Percentiles rank a stretch among this genome's conserved stretches.
These are phyloP conservation scores for Drosophila pectinifera DNA, from an alignment of 1,140 invertebrate species.

Conservation along the genomic window DNA sequence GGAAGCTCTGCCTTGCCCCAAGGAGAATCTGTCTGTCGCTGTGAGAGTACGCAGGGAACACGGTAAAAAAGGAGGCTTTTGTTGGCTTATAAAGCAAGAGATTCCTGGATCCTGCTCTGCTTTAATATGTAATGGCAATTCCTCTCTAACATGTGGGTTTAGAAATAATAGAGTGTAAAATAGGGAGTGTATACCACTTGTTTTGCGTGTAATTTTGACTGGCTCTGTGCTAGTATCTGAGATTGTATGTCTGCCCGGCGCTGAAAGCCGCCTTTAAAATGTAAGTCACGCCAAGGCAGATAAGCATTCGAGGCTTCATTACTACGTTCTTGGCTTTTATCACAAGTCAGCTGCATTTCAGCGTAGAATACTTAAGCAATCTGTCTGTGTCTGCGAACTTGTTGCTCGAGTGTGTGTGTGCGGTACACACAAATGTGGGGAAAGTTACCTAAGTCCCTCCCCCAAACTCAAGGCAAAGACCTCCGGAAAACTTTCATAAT, in stretches of 20 bases:
- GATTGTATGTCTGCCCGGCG: slow-evolving; percentile 15
- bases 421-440: background rate
- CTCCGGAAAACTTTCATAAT: slow-evolving; percentile 71
- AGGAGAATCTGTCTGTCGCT: slow-evolving; percentile 40
- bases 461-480: slow-evolving; percentile 45
- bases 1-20: slow-evolving; percentile 56
- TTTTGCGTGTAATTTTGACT: background rate
- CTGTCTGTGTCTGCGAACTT: slow-evolving; percentile 40
- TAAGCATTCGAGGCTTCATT: slow-evolving; percentile 77
- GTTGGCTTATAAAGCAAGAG: too few relatives aligned
- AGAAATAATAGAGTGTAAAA: too few relatives aligned
- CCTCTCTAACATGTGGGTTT: too few relatives aligned
- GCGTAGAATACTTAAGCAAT: slow-evolving; percentile 56
- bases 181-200: too few relatives aligned
- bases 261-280: slow-evolving; percentile 76
- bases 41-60: slow-evolving; percentile 7
- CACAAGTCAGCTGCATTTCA: slow-evolving; percentile 63
- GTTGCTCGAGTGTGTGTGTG: slow-evolving; percentile 13
- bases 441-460: slow-evolving; percentile 48
- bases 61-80: background rate
- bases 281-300: slow-evolving; percentile 76
- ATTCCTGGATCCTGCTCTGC: too few relatives aligned
- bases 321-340: slow-evolving; percentile 63
- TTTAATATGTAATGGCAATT: too few relatives aligned
- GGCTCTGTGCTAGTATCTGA: slow-evolving; percentile 5